Base-by-base conservation (phyloP, 2,113 vertebrate genomes). In the Xenotilapia leptura region DNA sequence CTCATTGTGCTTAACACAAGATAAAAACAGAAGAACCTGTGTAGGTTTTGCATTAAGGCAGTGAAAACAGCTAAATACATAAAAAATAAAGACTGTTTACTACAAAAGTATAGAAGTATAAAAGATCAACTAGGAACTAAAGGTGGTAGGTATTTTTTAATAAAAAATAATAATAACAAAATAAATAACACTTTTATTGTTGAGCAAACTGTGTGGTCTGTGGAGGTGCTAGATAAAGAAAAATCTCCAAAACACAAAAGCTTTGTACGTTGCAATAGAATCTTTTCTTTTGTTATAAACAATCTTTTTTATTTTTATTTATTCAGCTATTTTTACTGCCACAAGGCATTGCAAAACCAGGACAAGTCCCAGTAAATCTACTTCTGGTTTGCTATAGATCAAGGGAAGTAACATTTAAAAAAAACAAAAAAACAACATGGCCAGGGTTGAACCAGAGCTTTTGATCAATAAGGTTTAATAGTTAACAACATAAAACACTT, bases 211-310 rank as follows among this genome's bases (percentile, higher is more conserved):
- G 40, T 73, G 13, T 45, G 21, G 13, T 73, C 40, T 10, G 13
- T 42, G n/a, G 38, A 45, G 65, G 21, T 45, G 38, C 65, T 73
- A 0, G 38, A 23, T 42, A 2, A 26, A 26, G 3, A 31, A 12
- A 42, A 42, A 2, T 70, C 36, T 70, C 38, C 38, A 31, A 60
- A 60, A 6, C 9, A 33, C 28, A 60, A 60, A 60, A 60, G 9
- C 3, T 60, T 60, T 33, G 15, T 1, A 10, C 0, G 9, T 19
- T 3, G 28, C 56, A 10, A 62, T 0, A 60, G 9, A 33, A 60
- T 60, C 56, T 60, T 60, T 60, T 60, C 56, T 11, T 33, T 62
- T 33, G 2, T 62, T 62, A 11, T 62, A 36, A 11, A 19, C 4
- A 36, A n/a, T n/a, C 31, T 11, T 62, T 36, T 6, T 3, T 19